Evolutionary conservation across 2,113 vertebrate genomes (phyloP), one percentile per base, ranked within the genome.

Genomic region (Crocuta crocuta): DNA sequence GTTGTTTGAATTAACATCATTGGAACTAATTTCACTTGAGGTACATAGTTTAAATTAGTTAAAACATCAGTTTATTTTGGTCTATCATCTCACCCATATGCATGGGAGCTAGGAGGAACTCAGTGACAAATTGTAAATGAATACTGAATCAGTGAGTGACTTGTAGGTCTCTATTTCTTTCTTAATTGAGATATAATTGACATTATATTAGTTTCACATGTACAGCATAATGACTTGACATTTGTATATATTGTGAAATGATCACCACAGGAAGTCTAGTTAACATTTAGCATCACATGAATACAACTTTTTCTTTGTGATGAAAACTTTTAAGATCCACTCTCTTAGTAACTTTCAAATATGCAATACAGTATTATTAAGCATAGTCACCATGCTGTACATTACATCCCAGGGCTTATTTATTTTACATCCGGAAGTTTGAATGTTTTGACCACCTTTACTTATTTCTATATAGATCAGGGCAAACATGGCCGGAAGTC

Each of bases 1-100:
- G 2, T 73, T 79, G 9, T 65, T 80, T 90, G 91, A 80, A 65
- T 86, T 50, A 71, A 61, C 19, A 45, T 45, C 26, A 58, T 39
- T 58, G 26, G 74, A 83, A 13, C 10, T 87, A 85, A 74, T 87
- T 73, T 96, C 35, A 86, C 61, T 93, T 50, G 35, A 76, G 17
- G 50, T 5, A 65, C 17, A 43, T 39, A 84, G 66, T 79, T 97
- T 86, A 70, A 97, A 73, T 50, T 95, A 45, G 13, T 68, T 79
- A 78, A 91, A 79, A 80, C 10, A 5, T 31, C 26, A 71, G 24
- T n/a, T 94, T 17, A 39, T 74, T 94, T 45, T 88, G n/a, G 45
- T 80, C 3, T 73, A 9, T 65, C 28, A 43, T 83, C 24, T 39
- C 11, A 91, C 35, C 21, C 21, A 73, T 13, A 61, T 33, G 5